These are phyloP conservation scores for Marcusenius ussheri DNA, from an alignment of 2,113 vertebrate species.

Conservation along the genomic window DNA sequence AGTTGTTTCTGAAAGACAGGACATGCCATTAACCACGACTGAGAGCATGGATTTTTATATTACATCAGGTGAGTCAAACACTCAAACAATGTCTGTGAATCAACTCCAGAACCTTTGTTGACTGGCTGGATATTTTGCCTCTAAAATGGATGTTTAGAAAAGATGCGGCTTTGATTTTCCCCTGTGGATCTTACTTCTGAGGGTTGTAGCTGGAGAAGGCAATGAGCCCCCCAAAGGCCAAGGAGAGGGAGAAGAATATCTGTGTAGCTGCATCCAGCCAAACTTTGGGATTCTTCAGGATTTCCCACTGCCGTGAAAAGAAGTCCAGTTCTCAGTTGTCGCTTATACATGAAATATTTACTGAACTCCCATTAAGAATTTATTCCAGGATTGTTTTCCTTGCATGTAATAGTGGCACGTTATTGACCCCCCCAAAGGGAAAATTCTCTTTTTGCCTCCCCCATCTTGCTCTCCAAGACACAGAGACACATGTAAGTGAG, in stretches of 20 bases:
- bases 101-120: background rate
- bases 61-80: background rate
- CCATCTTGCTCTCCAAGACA: background rate
- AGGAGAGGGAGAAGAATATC: conserved; percentile 80
- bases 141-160: background rate
- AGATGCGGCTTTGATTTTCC: background rate
- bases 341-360: background rate
- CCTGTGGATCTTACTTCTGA: conserved; percentile 57
- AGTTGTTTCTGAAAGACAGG: conserved; percentile 73
- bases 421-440: background rate
- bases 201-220: conserved; percentile 85
- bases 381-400: background rate
- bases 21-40: background rate
- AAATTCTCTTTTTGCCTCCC: background rate
- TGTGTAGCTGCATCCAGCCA: conserved; percentile 87
- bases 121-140: background rate
- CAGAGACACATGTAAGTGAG: background rate
- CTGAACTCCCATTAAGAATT: background rate
- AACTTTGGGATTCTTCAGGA: conserved; percentile 69
- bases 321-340: background rate
- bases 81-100: background rate
- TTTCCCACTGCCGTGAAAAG: conserved; percentile 59
- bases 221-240: conserved; percentile 85
- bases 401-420: background rate
- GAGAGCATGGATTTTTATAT: background rate